Percentiles rank a stretch among this genome's conserved stretches.
Evolutionary conservation across 2,797 vertebrate genomes (phyloP).

Genomic region (Borostomias antarcticus): DNA sequence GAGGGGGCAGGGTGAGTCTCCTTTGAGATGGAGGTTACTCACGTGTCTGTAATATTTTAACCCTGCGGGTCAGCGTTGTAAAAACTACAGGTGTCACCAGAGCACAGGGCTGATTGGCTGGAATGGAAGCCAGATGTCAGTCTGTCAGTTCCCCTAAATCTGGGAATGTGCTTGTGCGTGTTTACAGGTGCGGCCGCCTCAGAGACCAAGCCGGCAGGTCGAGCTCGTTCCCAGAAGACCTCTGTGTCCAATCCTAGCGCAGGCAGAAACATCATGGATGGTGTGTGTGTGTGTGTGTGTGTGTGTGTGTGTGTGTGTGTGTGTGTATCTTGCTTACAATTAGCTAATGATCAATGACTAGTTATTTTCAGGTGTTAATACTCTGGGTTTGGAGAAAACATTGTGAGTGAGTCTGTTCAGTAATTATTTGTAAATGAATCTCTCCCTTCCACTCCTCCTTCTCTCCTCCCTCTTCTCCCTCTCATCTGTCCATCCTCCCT

Average conservation of each 20-base stretch:
- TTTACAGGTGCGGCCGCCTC: slow-evolving; percentile 57
- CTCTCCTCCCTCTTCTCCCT: background rate
- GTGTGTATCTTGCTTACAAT: background rate
- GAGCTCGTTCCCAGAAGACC: slow-evolving; percentile 62
- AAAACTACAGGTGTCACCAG: too few relatives aligned
- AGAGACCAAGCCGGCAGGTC: slow-evolving; percentile 64
- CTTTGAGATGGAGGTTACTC: background rate
- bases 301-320: background rate
- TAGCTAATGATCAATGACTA: background rate
- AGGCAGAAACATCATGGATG: slow-evolving; percentile 74
- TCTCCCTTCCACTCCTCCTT: too few relatives aligned
- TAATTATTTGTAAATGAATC: too few relatives aligned
- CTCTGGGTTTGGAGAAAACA: too few relatives aligned
- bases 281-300: slow-evolving; percentile 34
- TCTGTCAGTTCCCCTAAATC: background rate
- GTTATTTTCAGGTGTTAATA: too few relatives aligned
- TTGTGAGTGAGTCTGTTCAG: too few relatives aligned
- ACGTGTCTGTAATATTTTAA: slow-evolving; percentile 5
- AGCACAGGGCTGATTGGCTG: too few relatives aligned
- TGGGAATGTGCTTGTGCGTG: background rate
- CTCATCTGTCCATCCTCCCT: background rate
- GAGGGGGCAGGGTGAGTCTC: slow-evolving; percentile 81
- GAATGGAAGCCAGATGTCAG: too few relatives aligned
- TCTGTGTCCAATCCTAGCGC: slow-evolving; percentile 50
- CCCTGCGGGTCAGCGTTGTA: too few relatives aligned